A percentile compares a stretch with the other conserved stretches of the same genome.
Conservation (phyloP, 2,797 vertebrate species). For the Enteromius viviparus region DNA sequence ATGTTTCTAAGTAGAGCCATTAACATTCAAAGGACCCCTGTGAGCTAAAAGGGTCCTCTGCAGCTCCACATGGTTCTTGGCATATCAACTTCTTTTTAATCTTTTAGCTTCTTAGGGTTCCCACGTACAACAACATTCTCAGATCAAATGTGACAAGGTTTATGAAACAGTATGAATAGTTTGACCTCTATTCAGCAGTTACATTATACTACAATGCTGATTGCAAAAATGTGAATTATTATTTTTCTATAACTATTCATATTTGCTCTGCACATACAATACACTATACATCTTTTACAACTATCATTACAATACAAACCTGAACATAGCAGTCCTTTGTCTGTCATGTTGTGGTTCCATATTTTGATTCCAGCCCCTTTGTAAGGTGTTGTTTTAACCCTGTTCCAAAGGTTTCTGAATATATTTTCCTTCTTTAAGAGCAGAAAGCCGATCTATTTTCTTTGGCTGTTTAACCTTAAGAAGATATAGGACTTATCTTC, state of each 20-base stretch:
- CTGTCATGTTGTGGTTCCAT: background rate
- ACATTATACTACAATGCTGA: background rate
- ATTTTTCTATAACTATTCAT: background rate
- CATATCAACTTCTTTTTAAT: background rate
- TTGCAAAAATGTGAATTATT: background rate
- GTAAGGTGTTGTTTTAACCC: slow-evolving; percentile 8
- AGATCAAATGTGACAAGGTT: background rate
- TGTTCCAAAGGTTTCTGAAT: background rate
- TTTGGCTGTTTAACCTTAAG: slow-evolving; percentile 3
- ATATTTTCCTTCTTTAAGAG: slow-evolving; percentile 2
- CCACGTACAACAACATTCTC: background rate
- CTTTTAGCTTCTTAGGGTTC: background rate
- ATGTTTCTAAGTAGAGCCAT: slow-evolving; percentile 21
- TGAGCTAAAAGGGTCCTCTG: background rate
- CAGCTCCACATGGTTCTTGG: background rate
- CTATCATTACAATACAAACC: background rate
- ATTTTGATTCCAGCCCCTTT: background rate
- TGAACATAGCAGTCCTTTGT: background rate
- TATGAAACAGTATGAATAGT: background rate
- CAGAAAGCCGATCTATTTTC: slow-evolving; percentile 4
- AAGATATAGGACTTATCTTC: background rate
- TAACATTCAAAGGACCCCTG: background rate
- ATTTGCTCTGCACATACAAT: background rate
- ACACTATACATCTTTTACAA: background rate
- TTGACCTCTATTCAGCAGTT: background rate